Percentiles rank a stretch among this genome's conserved stretches.
Evolutionary conservation across 2,113 vertebrate species (phyloP).

Genomic region (Barbus barbus): DNA sequence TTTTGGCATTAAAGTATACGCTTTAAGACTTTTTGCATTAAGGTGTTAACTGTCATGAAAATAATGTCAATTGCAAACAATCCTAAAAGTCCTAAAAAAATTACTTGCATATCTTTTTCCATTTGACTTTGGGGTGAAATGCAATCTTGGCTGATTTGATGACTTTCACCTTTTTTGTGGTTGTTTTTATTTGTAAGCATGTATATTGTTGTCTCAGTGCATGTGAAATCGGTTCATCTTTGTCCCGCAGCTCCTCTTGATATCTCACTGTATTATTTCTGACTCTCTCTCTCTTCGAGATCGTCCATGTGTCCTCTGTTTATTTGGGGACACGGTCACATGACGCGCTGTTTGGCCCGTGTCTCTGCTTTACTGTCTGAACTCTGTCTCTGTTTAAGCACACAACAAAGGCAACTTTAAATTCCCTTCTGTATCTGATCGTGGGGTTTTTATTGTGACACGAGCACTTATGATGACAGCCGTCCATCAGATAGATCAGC

Average conservation of each 20-base stretch:
- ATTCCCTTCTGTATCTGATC: background rate
- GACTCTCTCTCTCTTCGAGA: background rate
- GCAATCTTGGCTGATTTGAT: background rate
- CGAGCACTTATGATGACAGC: background rate
- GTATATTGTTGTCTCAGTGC: background rate
- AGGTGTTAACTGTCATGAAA: background rate
- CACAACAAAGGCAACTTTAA: background rate
- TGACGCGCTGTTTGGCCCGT: background rate
- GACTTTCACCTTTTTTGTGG: background rate
- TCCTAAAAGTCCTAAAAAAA: background rate
- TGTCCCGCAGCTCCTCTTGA: background rate
- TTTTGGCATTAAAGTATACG: background rate
- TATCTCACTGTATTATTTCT: slow-evolving; percentile 9
- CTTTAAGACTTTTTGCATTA: background rate
- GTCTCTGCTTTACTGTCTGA: slow-evolving; percentile 14
- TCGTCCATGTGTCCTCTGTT: slow-evolving; percentile 28
- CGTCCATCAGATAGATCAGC: background rate
- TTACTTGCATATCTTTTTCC: background rate
- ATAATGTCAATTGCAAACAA: background rate
- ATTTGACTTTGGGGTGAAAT: background rate
- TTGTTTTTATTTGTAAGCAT: background rate
- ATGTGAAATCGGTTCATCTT: background rate
- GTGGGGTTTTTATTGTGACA: background rate
- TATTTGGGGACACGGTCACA: background rate
- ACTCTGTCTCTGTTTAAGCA: slow-evolving; percentile 33